Evolutionary conservation across 2,113 vertebrate species (phyloP).

Genomic region (Polypterus senegalus): DNA sequence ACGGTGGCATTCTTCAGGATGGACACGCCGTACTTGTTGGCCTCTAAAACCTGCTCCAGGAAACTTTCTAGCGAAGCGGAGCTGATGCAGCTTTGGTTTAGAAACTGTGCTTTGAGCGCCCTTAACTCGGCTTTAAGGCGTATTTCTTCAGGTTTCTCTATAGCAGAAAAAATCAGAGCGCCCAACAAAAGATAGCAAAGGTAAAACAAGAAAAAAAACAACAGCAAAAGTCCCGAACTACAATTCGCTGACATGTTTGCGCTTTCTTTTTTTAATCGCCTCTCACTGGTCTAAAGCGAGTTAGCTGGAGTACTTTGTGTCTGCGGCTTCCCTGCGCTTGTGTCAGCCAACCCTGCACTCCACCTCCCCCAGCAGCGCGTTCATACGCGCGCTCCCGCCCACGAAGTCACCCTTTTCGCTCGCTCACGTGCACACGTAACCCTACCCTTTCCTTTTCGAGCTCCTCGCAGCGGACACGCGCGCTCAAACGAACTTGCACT

Average conservation of each 20-base stretch:
- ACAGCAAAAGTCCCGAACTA: slow-evolving; percentile 41
- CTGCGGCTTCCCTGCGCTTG: no score
- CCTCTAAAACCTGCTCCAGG: slow-evolving; percentile 48
- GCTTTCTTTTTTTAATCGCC: background rate
- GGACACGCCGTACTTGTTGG: slow-evolving; percentile 63
- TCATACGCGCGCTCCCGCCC: no score
- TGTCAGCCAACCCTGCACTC: no score
- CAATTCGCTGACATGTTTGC: slow-evolving; percentile 27
- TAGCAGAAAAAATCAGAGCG: slow-evolving; percentile 60
- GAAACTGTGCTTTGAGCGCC: slow-evolving; percentile 48
- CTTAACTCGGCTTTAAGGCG: slow-evolving; percentile 48
- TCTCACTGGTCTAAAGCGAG: background rate
- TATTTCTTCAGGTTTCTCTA: slow-evolving; percentile 69
- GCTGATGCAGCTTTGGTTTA: slow-evolving; percentile 59
- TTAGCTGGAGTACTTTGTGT: no score
- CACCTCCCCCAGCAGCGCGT: no score
- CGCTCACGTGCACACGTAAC: no score
- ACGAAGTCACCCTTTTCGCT: no score
- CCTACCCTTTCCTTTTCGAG: no score
- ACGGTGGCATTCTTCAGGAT: slow-evolving; percentile 44
- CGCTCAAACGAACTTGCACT: no score
- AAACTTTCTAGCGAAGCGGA: slow-evolving; percentile 54
- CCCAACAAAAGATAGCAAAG: slow-evolving; percentile 64
- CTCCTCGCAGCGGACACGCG: no score
- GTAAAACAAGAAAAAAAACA: slow-evolving; percentile 44